These are phyloP conservation scores for Dendronephthya gigantea DNA, from an alignment of 64 coral and sea anemone species.

Conservation along the genomic window DNA sequence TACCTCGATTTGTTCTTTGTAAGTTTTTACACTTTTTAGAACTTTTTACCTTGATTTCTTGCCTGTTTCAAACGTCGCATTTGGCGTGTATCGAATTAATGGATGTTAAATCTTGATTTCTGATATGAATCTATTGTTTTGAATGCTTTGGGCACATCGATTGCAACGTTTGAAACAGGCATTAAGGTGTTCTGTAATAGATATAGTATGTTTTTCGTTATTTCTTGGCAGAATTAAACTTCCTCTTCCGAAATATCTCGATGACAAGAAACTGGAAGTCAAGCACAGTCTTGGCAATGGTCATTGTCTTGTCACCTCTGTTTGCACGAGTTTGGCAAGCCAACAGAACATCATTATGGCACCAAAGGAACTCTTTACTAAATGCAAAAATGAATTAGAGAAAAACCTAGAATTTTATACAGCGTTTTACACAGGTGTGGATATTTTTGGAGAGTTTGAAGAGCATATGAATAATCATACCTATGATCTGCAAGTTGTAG, in stretches of 20 bases:
- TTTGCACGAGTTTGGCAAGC: not conserved
- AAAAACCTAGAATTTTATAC: not conserved
- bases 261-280: not conserved
- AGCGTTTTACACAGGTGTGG: not conserved
- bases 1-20: no score
- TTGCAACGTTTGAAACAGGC: no score
- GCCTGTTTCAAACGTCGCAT: no score
- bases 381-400: not conserved
- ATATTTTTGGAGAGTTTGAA: constrained; percentile 16
- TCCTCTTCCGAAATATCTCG: not conserved
- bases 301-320: constrained; percentile 11
- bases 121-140: no score
- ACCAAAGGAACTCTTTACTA: not conserved
- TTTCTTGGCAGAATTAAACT: not conserved
- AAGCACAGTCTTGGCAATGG: not conserved
- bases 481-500: constrained; percentile 19
- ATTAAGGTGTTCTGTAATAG: no score
- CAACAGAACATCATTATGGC: not conserved
- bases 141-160: no score
- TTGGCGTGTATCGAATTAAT: no score
- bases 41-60: no score
- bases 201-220: no score
- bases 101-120: no score
- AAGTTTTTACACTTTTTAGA: no score
- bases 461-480: not conserved